Conservation (phyloP, 2,888 invertebrate genomes). For the Hofmannophila pseudospretella region DNA sequence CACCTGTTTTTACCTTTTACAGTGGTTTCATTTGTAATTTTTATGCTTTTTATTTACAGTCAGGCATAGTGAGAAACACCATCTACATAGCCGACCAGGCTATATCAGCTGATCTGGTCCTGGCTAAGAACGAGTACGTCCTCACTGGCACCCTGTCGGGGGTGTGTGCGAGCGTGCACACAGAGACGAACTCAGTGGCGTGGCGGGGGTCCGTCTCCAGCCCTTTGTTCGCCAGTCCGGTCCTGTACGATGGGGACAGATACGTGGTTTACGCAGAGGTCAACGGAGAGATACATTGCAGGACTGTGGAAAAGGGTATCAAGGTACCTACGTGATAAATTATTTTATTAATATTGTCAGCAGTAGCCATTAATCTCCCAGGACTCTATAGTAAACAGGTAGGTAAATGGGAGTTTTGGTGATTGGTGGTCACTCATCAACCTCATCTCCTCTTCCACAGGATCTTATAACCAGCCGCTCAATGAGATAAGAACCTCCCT, state of each 20-base stretch:
- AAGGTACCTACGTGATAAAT: too few relatives aligned
- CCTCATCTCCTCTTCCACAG: too few relatives aligned
- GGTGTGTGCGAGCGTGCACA: constrained; percentile 70
- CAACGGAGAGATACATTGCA: constrained; percentile 73
- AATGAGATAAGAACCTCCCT: too few relatives aligned
- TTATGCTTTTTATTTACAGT: too few relatives aligned
- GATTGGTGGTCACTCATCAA: too few relatives aligned
- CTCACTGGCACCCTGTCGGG: constrained; percentile 79
- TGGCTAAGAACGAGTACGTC: constrained; percentile 54
- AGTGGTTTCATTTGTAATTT: too few relatives aligned
- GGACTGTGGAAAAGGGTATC: constrained; percentile 67
- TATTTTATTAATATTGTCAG: too few relatives aligned
- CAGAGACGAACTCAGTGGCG: constrained; percentile 65
- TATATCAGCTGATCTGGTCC: constrained; percentile 66
- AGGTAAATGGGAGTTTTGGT: too few relatives aligned
- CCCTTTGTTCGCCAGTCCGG: constrained; percentile 83
- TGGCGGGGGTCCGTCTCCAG: constrained; percentile 79
- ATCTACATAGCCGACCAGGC: constrained; percentile 57
- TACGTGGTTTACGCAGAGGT: constrained; percentile 77
- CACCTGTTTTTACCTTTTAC: too few relatives aligned
- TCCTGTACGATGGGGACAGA: constrained; percentile 72
- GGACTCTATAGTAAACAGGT: too few relatives aligned
- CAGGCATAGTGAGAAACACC: constrained; percentile 53
- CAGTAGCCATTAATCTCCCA: too few relatives aligned
- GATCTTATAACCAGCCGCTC: too few relatives aligned